phyloP scores from a whole-genome alignment of 1,140 invertebrate species.

The Aphelenchoides avenae region DNA sequence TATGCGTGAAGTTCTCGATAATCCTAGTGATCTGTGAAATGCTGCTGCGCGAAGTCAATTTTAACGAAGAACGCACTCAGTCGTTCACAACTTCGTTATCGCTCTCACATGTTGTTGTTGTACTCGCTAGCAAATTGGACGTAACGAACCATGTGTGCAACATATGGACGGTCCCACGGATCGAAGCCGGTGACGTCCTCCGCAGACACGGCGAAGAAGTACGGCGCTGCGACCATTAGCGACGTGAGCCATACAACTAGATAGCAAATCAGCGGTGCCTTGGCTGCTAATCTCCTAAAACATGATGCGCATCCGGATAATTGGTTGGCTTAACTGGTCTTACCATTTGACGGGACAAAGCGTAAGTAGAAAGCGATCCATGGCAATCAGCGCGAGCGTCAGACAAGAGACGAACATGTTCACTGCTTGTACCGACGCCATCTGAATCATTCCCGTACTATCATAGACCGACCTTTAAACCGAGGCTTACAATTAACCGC shows the following conservation, averaged over 20 bases:
- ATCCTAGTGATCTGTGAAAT: too few species aligned
- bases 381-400: conserved; percentile 55
- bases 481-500: neutral
- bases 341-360: conserved; percentile 56
- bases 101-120: conserved; percentile 23
- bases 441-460: conserved; percentile 27
- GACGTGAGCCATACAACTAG: conserved; percentile 53
- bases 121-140: conserved; percentile 20
- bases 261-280: conserved; percentile 55
- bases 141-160: conserved; percentile 4
- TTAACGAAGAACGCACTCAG: conserved; percentile 13
- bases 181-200: conserved; percentile 46
- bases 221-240: conserved; percentile 52
- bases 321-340: conserved; percentile 21
- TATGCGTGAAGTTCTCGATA: too few species aligned
- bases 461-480: neutral
- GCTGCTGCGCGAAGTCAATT: conserved; percentile 7
- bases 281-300: conserved; percentile 50
- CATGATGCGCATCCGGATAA: conserved; percentile 7
- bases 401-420: conserved; percentile 58
- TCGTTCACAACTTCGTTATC: too few species aligned
- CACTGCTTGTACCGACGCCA: conserved; percentile 56
- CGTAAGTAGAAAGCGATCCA: conserved; percentile 57
- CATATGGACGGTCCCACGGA: conserved; percentile 38
- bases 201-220: conserved; percentile 52